These are phyloP conservation scores for Cartodere bifasciata DNA, from an alignment of 2,888 invertebrate species.

Conservation along the genomic window DNA sequence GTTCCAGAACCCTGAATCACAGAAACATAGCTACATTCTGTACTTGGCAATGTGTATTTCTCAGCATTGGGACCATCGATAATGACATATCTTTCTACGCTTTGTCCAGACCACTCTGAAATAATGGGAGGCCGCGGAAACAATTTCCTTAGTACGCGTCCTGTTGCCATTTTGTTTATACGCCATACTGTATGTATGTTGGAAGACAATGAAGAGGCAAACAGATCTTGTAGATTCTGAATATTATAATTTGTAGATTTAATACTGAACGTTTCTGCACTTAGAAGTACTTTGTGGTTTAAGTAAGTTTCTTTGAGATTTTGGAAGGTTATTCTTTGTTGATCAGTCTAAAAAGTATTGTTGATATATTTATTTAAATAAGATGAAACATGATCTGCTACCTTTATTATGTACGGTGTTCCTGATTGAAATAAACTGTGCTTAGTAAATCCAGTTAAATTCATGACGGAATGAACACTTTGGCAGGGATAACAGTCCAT, in stretches of 20 bases:
- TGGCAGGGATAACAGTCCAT: constrained; percentile 80
- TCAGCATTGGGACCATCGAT: constrained; percentile 59
- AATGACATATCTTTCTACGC: constrained; percentile 59
- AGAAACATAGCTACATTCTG: constrained; percentile 73
- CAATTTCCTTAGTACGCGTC: constrained; percentile 54
- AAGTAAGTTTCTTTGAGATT: constrained; percentile 45
- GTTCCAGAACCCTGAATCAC: constrained; percentile 60
- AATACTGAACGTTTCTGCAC: constrained; percentile 49
- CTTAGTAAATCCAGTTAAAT: constrained; percentile 47
- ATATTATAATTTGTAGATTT: constrained; percentile 26
- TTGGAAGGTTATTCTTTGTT: constrained; percentile 40
- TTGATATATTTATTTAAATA: constrained; percentile 4
- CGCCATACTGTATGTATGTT: constrained; percentile 44
- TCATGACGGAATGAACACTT: constrained; percentile 51
- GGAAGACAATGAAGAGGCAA: constrained; percentile 18
- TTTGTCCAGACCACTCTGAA: constrained; percentile 51
- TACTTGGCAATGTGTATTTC: constrained; percentile 58
- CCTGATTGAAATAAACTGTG: constrained; percentile 40
- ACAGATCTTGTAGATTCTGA: constrained; percentile 21
- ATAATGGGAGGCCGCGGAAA: constrained; percentile 61
- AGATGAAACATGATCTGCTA: constrained; percentile 14
- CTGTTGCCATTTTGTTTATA: constrained; percentile 63
- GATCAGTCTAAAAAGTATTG: constrained; percentile 46
- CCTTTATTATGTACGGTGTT: constrained; percentile 43
- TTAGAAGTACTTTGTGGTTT: constrained; percentile 45